Evolutionary conservation across 2,888 invertebrate species (phyloP).

Genomic region (Drosophila robusta): DNA sequence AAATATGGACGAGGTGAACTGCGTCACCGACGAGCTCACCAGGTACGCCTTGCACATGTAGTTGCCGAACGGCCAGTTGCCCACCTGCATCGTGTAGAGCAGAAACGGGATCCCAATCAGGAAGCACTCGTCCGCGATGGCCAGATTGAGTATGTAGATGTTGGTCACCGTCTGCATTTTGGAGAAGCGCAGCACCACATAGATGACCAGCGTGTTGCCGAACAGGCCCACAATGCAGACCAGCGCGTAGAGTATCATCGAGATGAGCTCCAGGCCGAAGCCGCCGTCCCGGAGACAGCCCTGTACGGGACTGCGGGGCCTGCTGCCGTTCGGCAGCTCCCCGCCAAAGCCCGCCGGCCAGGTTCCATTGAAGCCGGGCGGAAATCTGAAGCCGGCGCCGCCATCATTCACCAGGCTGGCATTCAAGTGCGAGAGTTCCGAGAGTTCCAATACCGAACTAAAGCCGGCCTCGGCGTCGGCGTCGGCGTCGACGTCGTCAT

Average conservation of each 20-base stretch:
- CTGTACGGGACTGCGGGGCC: conserved; percentile 39
- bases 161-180: conserved; percentile 98
- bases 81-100: conserved; percentile 90
- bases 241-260: conserved; percentile 91
- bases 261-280: conserved; percentile 87
- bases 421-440: conserved; percentile 63
- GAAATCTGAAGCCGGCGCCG: conserved; percentile 16
- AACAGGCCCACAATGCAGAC: conserved; percentile 94
- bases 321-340: conserved; percentile 48
- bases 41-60: conserved; percentile 96
- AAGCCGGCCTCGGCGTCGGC: conserved; percentile 12
- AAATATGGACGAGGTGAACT: conserved; percentile 96
- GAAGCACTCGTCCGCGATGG: conserved; percentile 96
- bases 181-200: conserved; percentile 94
- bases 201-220: conserved; percentile 96
- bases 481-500: neutral
- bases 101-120: conserved; percentile 96
- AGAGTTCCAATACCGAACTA: conserved; percentile 46
- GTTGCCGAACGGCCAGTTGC: conserved; percentile 94
- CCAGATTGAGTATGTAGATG: conserved; percentile 96
- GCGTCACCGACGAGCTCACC: conserved; percentile 96
- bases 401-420: conserved; percentile 37
- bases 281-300: conserved; percentile 86
- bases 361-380: conserved; percentile 56
- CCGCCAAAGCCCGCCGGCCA: conserved; percentile 26